These are phyloP conservation scores for Halictus rubicundus DNA, from an alignment of 1,140 invertebrate genomes.

Conservation along the genomic window DNA sequence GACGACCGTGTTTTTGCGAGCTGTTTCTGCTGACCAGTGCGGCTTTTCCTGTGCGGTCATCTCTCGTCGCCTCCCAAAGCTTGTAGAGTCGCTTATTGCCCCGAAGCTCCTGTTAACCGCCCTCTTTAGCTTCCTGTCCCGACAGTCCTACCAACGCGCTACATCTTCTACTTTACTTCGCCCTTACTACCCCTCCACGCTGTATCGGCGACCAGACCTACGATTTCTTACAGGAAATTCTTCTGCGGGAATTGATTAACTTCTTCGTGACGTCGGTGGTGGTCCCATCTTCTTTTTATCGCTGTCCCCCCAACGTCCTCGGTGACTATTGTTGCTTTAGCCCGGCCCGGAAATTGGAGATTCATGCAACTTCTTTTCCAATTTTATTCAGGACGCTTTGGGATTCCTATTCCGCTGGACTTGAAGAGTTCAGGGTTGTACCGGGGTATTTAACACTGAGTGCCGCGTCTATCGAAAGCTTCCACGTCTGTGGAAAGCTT, in stretches of 20 bases:
- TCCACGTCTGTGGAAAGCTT: too few relatives aligned
- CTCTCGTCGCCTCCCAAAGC: slow-evolving; percentile 77
- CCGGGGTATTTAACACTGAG: too few relatives aligned
- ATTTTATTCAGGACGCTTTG: too few relatives aligned
- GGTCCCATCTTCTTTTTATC: neutral
- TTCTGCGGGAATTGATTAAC: neutral
- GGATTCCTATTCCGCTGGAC: too few relatives aligned
- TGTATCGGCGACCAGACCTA: slow-evolving; percentile 23
- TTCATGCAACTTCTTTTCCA: too few relatives aligned
- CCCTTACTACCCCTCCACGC: neutral
- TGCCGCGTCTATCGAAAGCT: too few relatives aligned
- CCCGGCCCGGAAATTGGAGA: too few relatives aligned
- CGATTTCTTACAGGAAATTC: neutral
- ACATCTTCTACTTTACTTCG: neutral
- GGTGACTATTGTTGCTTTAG: too few relatives aligned
- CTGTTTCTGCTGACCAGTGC: slow-evolving; percentile 78
- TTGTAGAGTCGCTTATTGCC: slow-evolving; percentile 78
- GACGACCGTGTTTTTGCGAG: slow-evolving; percentile 74
- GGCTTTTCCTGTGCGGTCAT: slow-evolving; percentile 75
- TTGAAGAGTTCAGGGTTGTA: too few relatives aligned
- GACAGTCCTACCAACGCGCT: slow-evolving; percentile 37
- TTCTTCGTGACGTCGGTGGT: neutral
- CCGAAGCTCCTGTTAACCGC: slow-evolving; percentile 77
- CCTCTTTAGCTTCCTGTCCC: slow-evolving; percentile 69
- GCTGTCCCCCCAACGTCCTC: neutral